A percentile compares a stretch with the other conserved stretches of the same genome.
Evolutionary conservation across 1,140 invertebrate species (phyloP).

Genomic region (Theocolax elegans): DNA sequence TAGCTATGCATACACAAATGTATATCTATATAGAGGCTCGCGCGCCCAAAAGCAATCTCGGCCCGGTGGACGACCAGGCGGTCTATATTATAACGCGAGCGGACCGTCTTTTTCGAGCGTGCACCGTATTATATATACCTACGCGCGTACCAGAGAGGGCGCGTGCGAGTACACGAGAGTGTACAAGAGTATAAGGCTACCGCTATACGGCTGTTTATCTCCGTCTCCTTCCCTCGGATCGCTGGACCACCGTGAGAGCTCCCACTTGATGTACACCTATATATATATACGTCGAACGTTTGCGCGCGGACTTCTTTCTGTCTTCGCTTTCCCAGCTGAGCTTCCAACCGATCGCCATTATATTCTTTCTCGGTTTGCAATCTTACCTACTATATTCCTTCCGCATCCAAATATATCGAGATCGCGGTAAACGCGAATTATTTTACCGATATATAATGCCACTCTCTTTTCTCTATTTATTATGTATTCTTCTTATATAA

Average conservation of each 20-base stretch:
- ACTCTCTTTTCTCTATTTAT: no score
- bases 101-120: conserved; percentile 5
- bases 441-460: no score
- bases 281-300: not conserved
- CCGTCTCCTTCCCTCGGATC: conserved; percentile 14
- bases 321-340: conserved; percentile 20
- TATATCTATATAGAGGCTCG: not conserved
- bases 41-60: conserved; percentile 60
- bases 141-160: no score
- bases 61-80: conserved; percentile 53
- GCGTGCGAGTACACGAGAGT: conserved; percentile 49
- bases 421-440: no score
- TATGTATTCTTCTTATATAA: no score
- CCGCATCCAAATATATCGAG: no score
- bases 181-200: no score
- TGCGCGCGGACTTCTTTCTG: conserved; percentile 25
- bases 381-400: not conserved
- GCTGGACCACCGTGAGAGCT: conserved; percentile 65
- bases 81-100: conserved; percentile 65
- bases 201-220: conserved; percentile 5
- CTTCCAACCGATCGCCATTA: not conserved
- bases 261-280: conserved; percentile 39
- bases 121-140: no score
- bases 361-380: not conserved
- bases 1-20: conserved; percentile 65